phyloP scores from a whole-genome alignment of 2,888 invertebrate species.

The Agrochola circellaris region DNA sequence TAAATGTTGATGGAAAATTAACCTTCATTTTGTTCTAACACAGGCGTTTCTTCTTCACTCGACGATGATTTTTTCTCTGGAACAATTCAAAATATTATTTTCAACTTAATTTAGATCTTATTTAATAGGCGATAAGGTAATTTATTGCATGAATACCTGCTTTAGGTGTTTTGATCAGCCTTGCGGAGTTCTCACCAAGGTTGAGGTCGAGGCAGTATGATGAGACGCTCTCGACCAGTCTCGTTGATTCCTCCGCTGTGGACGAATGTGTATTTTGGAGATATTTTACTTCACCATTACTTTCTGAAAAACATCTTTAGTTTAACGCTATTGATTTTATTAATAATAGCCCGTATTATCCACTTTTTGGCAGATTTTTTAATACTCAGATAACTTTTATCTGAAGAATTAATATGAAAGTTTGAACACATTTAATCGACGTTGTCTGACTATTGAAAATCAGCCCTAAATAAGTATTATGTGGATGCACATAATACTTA shows the following conservation, averaged over 20 bases:
- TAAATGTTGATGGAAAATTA: not conserved
- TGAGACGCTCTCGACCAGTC: slow-evolving; percentile 90
- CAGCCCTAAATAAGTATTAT: no score
- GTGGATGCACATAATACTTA: no score
- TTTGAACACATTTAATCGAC: not conserved
- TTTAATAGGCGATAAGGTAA: not conserved
- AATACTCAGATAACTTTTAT: not conserved
- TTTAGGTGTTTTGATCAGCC: slow-evolving; percentile 86
- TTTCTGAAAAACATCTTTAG: slow-evolving; percentile 7
- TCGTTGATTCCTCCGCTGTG: slow-evolving; percentile 75
- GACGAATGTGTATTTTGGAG: slow-evolving; percentile 39
- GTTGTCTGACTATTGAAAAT: not conserved
- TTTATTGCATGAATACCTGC: slow-evolving; percentile 73
- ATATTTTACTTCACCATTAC: slow-evolving; percentile 4
- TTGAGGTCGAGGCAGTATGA: slow-evolving; percentile 88
- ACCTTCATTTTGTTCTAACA: slow-evolving; percentile 83
- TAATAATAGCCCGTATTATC: no score
- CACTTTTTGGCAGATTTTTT: not conserved
- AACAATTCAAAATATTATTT: slow-evolving; percentile 66
- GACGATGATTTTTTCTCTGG: slow-evolving; percentile 81
- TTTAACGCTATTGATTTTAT: slow-evolving; percentile 1
- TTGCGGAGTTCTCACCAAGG: slow-evolving; percentile 84
- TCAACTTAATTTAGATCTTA: not conserved
- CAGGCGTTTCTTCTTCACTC: slow-evolving; percentile 81
- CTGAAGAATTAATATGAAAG: not conserved